These are phyloP conservation scores for Phalanger gymnotis DNA, from an alignment of 2,797 vertebrate species.

Conservation along the genomic window DNA sequence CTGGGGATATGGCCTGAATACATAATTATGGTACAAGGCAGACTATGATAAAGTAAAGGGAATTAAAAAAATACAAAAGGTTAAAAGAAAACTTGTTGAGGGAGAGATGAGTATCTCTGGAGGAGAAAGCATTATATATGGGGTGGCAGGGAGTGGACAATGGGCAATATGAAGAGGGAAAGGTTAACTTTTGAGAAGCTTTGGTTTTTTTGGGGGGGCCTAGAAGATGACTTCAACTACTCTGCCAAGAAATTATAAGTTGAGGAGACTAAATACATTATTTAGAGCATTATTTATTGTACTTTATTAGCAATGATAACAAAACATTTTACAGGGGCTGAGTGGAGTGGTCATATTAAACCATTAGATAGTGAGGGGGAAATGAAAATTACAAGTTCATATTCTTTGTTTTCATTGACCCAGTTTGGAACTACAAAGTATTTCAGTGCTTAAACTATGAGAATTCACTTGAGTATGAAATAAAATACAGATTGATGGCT, in stretches of 20 bases:
- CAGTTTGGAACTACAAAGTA: background rate
- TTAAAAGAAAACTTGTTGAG: background rate
- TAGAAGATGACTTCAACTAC: background rate
- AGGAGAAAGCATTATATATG: background rate
- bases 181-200: background rate
- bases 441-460: constrained; percentile 9
- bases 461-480: constrained; percentile 15
- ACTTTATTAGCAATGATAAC: background rate
- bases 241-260: background rate
- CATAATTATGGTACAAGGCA: background rate
- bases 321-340: background rate
- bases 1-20: background rate
- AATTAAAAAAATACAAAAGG: background rate
- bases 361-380: background rate
- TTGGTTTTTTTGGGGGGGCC: background rate
- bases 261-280: background rate
- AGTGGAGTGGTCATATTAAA: background rate
- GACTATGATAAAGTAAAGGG: background rate
- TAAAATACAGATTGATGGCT: constrained; percentile 32
- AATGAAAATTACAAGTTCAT: background rate
- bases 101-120: background rate
- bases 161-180: background rate
- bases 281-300: background rate
- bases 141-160: background rate
- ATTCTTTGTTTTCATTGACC: constrained; percentile 31